These are phyloP conservation scores for Melitaea athalia DNA, from an alignment of 2,888 invertebrate genomes.

Conservation along the genomic window DNA sequence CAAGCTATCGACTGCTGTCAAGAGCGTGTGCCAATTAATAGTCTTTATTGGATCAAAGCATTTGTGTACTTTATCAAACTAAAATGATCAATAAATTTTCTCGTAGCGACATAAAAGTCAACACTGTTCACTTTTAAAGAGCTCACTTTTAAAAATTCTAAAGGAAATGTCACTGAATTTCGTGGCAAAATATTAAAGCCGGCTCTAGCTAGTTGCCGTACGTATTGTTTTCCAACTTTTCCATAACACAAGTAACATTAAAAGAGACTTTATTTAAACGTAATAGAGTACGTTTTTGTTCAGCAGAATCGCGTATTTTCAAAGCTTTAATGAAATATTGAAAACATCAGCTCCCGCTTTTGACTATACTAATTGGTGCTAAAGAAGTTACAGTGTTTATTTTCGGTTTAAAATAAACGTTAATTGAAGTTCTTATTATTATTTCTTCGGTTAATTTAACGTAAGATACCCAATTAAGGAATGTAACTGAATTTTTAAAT, in stretches of 20 bases:
- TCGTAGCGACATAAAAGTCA: slow-evolving; percentile 1
- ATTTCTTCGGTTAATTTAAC: background rate
- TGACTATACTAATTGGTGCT: slow-evolving; percentile 34
- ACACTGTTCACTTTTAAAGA: slow-evolving; percentile 21
- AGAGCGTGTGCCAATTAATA: background rate
- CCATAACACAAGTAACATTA: background rate
- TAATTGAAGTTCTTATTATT: slow-evolving; percentile 4
- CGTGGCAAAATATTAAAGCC: slow-evolving; percentile 33
- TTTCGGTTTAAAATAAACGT: slow-evolving; percentile 27
- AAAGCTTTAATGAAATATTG: slow-evolving; percentile 32
- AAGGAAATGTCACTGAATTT: slow-evolving; percentile 36
- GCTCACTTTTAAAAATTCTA: slow-evolving; percentile 18
- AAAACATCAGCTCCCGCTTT: slow-evolving; percentile 33
- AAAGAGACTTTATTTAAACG: slow-evolving; percentile 16
- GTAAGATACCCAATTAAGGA: slow-evolving; percentile 2
- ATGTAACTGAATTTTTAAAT: background rate
- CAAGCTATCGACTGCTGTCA: background rate
- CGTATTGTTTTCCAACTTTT: slow-evolving; percentile 33
- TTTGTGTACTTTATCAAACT: background rate
- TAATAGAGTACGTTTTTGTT: background rate
- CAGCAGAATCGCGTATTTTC: slow-evolving; percentile 15
- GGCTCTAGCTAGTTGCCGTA: slow-evolving; percentile 25
- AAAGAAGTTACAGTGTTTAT: slow-evolving; percentile 29
- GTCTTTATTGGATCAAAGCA: background rate
- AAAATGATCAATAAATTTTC: slow-evolving; percentile 7